phyloP scores from a whole-genome alignment of 2,797 vertebrate species.

The Schizopygopsis malacanthus region DNA sequence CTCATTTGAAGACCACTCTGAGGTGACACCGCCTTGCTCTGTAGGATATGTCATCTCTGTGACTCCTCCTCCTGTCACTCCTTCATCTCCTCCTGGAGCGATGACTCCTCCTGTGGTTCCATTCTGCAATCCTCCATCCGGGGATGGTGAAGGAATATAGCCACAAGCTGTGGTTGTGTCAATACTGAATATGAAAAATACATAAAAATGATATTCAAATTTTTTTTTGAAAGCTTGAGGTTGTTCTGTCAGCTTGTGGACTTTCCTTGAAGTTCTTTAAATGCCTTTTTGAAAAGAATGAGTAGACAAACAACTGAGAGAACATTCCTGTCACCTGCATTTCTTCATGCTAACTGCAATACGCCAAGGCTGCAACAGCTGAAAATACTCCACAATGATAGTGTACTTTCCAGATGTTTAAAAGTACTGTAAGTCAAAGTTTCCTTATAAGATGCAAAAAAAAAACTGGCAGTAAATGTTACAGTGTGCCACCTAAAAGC shows the following conservation, averaged over 20 bases:
- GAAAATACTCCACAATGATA: neutral
- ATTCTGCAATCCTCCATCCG: slow-evolving; percentile 26
- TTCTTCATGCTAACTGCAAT: neutral
- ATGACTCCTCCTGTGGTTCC: neutral
- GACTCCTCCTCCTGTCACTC: slow-evolving; percentile 62
- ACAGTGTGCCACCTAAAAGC: neutral
- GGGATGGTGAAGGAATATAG: slow-evolving; percentile 16
- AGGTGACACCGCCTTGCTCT: slow-evolving; percentile 56
- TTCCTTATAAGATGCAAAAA: neutral
- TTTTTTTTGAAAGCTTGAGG: neutral
- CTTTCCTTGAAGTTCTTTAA: neutral
- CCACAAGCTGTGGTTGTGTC: slow-evolving; percentile 7
- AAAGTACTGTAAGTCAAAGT: neutral
- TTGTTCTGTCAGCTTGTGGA: neutral
- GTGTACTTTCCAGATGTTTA: neutral
- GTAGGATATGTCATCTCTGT: neutral
- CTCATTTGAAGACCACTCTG: slow-evolving; percentile 50
- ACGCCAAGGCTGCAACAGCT: neutral
- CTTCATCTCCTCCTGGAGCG: neutral
- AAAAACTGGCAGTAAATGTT: neutral
- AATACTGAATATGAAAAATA: slow-evolving; percentile 26
- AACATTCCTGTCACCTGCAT: neutral
- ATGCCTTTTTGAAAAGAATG: neutral
- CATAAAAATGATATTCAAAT: neutral
- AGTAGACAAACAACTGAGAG: neutral